Base-by-base conservation (phyloP, 2,113 vertebrate species). In the Rafetus swinhoei region DNA sequence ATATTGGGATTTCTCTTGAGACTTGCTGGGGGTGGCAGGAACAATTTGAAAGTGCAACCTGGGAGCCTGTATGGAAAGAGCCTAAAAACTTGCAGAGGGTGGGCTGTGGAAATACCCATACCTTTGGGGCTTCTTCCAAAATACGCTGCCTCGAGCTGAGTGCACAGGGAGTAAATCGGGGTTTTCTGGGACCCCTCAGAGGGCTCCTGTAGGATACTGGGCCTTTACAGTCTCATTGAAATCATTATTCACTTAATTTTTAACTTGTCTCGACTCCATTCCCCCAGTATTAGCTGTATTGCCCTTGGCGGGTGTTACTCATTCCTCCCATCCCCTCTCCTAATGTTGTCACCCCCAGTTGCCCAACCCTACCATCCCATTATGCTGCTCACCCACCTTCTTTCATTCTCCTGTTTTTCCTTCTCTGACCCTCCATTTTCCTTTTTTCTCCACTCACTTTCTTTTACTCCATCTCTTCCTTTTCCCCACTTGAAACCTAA, bases 351-450 rank as follows among this genome's bases (percentile, higher is more conserved):
- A 29, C 27, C 27, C 60, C 60, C n/a, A 74, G 9, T 35, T 74
- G 35, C 18, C 19, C 69, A 74, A 10, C 35, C 69, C 8, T 18
- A 35, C 69, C 39, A 18, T 8, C n/a, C 5, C 2, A 29, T n/a
- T 69, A 69, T 84, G 1, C 81, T 16, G 9, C 19, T 90, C 18
- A 24, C 79, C 24, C 29, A 53, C 8, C 52, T 56, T 6, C 39
- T 91, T 72, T 15, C n/a, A 62, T 4, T 0, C 22, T 3, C 32
- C 53, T 86, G 52, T 55, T 27, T 54, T 32, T 55, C 7, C 62
- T 13, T 3, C 4, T 60, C 5, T 57, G 2, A 14, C 3, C 39
- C 7, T 6, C 18, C 0, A 0, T 77, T 76, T 81, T 1, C 62
- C 54, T 62, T 45, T 1, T 59, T 19, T 79, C 39, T 50, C 1